Conservation (phyloP, 2,888 invertebrate species). For the Phaonia tiefii region DNA sequence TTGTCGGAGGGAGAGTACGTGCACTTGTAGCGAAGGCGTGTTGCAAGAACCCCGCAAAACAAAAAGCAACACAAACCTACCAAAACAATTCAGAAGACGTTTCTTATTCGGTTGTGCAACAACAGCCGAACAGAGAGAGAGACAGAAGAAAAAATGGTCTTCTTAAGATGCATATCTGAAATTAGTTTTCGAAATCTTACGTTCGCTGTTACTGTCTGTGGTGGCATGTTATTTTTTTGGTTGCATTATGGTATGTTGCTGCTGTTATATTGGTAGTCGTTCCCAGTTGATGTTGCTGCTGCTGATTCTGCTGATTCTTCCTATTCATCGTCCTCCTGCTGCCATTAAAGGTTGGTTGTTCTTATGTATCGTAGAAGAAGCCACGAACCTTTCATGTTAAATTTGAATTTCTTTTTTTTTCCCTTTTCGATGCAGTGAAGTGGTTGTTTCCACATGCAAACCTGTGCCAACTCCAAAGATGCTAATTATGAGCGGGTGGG, state of each 20-base stretch:
- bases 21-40: conserved; percentile 69
- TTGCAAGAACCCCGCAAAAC: conserved; percentile 52
- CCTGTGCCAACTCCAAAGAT: conserved; percentile 48
- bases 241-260: conserved; percentile 52
- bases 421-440: background rate
- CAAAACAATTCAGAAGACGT: conserved; percentile 26
- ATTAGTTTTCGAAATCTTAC: conserved; percentile 71
- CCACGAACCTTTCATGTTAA: conserved; percentile 44
- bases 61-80: conserved; percentile 42
- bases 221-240: conserved; percentile 40
- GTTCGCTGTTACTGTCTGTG: conserved; percentile 38
- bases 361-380: conserved; percentile 22
- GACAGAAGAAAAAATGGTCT: conserved; percentile 60
- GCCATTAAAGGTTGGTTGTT: conserved; percentile 30
- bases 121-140: conserved; percentile 55
- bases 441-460: conserved; percentile 33
- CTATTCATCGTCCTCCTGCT: conserved; percentile 33
- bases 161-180: conserved; percentile 73
- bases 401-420: conserved; percentile 53
- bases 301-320: conserved; percentile 45
- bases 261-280: conserved; percentile 60
- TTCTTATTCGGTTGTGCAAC: conserved; percentile 8
- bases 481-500: conserved; percentile 70
- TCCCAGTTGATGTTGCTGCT: conserved; percentile 37
- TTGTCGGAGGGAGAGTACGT: conserved; percentile 59